Conservation (phyloP, 2,888 invertebrate species). For the Brenthis hecate region DNA sequence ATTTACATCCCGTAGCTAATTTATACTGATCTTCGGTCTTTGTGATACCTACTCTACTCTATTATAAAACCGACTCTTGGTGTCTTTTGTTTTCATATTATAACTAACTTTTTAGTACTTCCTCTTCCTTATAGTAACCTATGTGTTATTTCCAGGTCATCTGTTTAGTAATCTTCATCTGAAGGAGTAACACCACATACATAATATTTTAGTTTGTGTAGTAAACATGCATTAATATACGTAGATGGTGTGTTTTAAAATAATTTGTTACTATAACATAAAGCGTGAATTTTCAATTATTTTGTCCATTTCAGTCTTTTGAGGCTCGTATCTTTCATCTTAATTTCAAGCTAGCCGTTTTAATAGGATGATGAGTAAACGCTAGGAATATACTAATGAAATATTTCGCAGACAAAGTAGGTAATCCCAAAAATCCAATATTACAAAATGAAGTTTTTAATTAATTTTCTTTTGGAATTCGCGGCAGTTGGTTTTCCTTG, state of each 20-base stretch:
- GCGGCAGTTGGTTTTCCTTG: slow-evolving; percentile 56
- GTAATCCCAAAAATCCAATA: slow-evolving; percentile 63
- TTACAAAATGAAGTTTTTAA: slow-evolving; percentile 70
- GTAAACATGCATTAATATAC: neutral
- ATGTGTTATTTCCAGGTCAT: no score
- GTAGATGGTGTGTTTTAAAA: neutral
- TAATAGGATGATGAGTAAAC: slow-evolving; percentile 35
- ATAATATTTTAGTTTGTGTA: no score
- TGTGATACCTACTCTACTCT: neutral
- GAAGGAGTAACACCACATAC: no score
- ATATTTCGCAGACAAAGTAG: slow-evolving; percentile 49
- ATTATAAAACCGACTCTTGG: neutral
- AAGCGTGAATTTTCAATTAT: slow-evolving; percentile 20
- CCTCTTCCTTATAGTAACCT: no score
- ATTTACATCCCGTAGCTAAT: slow-evolving; percentile 17
- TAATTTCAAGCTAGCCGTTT: slow-evolving; percentile 30
- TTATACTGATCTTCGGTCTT: slow-evolving; percentile 3
- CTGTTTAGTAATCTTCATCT: no score
- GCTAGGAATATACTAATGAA: slow-evolving; percentile 44
- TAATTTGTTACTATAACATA: neutral
- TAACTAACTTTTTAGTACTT: no score
- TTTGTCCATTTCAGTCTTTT: slow-evolving; percentile 19
- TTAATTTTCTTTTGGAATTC: slow-evolving; percentile 69
- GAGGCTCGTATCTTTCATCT: slow-evolving; percentile 21
- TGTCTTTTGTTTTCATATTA: no score